Evolutionary conservation across 1,140 invertebrate genomes (phyloP).

Genomic region (Drosophila sp.): DNA sequence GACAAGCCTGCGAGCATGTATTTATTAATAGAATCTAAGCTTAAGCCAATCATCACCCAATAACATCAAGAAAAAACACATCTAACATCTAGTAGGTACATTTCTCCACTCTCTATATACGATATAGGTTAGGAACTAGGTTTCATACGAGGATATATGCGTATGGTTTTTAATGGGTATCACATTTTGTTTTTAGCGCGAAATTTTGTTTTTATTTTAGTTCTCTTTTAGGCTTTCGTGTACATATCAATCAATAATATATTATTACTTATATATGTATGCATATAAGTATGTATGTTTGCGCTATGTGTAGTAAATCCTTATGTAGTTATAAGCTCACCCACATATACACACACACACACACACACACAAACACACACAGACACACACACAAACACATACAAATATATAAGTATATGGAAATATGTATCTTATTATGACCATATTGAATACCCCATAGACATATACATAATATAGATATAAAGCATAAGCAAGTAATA

Average conservation of each 20-base stretch:
- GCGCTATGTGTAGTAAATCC: constrained; percentile 16
- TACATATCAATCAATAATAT: constrained; percentile 74
- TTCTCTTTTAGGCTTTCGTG: constrained; percentile 57
- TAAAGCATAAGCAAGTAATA: constrained; percentile 59
- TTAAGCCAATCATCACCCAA: constrained; percentile 34
- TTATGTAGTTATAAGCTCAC: constrained; percentile 62
- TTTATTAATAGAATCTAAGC: constrained; percentile 64
- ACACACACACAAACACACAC: constrained; percentile 28
- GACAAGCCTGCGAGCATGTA: constrained; percentile 75
- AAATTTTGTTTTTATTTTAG: constrained; percentile 51
- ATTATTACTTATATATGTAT: constrained; percentile 23
- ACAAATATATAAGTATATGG: not conserved
- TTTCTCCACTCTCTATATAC: constrained; percentile 12
- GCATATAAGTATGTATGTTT: constrained; percentile 21
- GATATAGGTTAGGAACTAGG: constrained; percentile 31
- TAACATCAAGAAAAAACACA: constrained; percentile 14
- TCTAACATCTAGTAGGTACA: constrained; percentile 25
- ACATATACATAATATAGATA: constrained; percentile 41
- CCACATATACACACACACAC: constrained; percentile 42
- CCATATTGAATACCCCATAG: constrained; percentile 49
- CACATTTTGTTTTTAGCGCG: constrained; percentile 42
- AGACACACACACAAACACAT: constrained; percentile 45
- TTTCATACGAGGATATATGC: constrained; percentile 18
- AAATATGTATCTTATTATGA: constrained; percentile 48
- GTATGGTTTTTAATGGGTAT: constrained; percentile 6